phyloP scores from a whole-genome alignment of 2,797 vertebrate species.

The Huso huso region DNA sequence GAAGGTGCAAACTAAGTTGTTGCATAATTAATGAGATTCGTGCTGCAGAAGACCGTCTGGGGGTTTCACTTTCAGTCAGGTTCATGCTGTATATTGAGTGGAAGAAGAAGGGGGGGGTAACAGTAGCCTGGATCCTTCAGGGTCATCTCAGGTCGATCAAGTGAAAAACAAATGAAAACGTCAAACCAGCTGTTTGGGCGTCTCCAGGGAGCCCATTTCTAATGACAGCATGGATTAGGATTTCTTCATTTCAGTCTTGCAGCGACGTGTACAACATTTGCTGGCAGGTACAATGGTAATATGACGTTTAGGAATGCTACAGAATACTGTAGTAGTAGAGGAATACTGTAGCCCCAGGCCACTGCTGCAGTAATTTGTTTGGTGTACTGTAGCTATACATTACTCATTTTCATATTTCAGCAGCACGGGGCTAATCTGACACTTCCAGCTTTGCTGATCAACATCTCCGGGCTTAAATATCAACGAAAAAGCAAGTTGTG shows the following conservation, averaged over 20 bases:
- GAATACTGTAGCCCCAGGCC: conserved; percentile 10
- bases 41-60: too few species aligned
- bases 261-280: conserved; percentile 39
- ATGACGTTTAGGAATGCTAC: conserved; percentile 18
- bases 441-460: too few species aligned
- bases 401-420: too few species aligned
- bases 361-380: conserved; percentile 20
- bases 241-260: conserved; percentile 21
- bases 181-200: conserved; percentile 31
- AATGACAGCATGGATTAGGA: conserved; percentile 27
- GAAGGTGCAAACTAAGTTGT: conserved; percentile 1
- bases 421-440: too few species aligned
- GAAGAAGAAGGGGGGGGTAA: too few species aligned
- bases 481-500: too few species aligned
- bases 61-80: too few species aligned
- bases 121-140: too few species aligned
- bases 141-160: neutral
- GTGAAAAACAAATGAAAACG: conserved; percentile 1
- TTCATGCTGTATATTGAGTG: too few species aligned
- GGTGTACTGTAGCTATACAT: too few species aligned
- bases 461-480: too few species aligned
- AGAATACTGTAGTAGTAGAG: conserved; percentile 5
- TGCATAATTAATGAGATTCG: too few species aligned
- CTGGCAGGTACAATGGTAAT: conserved; percentile 6
- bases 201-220: conserved; percentile 44